A percentile compares a stretch with the other conserved stretches of the same genome.
phyloP scores from a whole-genome alignment of 2,888 invertebrate species.

The Amiota communis region DNA sequence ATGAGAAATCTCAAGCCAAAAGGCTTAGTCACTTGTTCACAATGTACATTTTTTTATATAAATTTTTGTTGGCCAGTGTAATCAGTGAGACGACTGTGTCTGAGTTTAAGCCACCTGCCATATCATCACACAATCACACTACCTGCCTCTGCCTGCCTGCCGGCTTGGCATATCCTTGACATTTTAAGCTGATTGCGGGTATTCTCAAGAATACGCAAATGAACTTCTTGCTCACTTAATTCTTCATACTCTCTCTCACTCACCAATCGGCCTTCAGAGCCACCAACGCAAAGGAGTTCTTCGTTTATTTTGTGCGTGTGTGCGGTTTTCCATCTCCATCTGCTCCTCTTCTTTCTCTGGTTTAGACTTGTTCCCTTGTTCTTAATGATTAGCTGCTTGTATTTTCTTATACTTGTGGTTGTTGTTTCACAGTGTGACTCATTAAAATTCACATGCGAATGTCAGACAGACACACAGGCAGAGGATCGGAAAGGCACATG shows the following conservation, averaged over 20 bases:
- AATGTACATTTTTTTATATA: no score
- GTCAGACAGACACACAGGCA: constrained; percentile 7
- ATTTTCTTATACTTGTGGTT: background rate
- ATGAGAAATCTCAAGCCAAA: no score
- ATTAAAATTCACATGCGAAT: constrained; percentile 59
- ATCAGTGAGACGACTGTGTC: background rate
- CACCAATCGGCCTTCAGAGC: background rate
- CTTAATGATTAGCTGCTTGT: no score
- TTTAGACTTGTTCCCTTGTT: no score
- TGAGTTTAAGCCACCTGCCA: background rate
- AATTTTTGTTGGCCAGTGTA: background rate
- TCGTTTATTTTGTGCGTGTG: background rate
- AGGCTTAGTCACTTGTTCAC: no score
- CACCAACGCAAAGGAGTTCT: background rate
- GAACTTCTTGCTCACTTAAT: background rate
- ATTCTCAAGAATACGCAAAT: constrained; percentile 32
- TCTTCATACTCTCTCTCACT: background rate
- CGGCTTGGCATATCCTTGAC: constrained; percentile 34
- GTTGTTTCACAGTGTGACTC: constrained; percentile 38
- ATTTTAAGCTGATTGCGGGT: constrained; percentile 55
- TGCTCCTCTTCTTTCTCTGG: no score
- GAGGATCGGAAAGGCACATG: no score
- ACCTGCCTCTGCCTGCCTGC: no score
- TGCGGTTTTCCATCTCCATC: no score
- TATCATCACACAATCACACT: constrained; percentile 6